Percentiles rank a stretch among this genome's conserved stretches.
phyloP scores from a whole-genome alignment of 2,113 vertebrate species.

The Galeopterus variegatus region DNA sequence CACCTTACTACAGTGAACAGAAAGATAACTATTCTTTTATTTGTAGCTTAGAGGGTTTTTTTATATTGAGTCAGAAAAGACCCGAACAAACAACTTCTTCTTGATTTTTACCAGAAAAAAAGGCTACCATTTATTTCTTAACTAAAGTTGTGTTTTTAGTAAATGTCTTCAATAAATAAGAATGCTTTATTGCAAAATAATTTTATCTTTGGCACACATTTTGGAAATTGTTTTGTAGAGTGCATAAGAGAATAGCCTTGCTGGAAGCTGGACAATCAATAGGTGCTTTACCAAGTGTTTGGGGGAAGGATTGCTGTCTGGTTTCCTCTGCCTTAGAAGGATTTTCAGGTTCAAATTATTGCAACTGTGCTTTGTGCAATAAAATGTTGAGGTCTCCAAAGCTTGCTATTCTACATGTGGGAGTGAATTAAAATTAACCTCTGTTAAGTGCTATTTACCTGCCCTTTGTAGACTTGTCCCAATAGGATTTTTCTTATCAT shows the following conservation, averaged over 20 bases:
- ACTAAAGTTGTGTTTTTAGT: slow-evolving; percentile 34
- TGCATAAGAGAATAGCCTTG: neutral
- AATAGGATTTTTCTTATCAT: neutral
- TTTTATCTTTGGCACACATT: neutral
- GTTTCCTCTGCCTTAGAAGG: neutral
- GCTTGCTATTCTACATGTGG: neutral
- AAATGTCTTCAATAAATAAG: neutral
- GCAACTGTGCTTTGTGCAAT: neutral
- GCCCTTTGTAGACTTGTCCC: neutral
- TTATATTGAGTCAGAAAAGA: slow-evolving; percentile 44
- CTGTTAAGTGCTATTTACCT: neutral
- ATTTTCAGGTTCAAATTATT: slow-evolving; percentile 1
- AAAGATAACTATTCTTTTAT: slow-evolving; percentile 37
- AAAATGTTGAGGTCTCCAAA: neutral
- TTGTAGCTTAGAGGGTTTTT: neutral
- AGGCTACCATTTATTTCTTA: slow-evolving; percentile 24
- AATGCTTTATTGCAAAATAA: slow-evolving; percentile 21
- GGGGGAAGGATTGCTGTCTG: neutral
- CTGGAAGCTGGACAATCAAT: neutral
- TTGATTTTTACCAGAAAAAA: slow-evolving; percentile 50
- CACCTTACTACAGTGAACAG: neutral
- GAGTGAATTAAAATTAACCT: slow-evolving; percentile 1
- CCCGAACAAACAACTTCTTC: slow-evolving; percentile 15
- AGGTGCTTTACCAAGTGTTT: neutral
- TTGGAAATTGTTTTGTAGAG: slow-evolving; percentile 47